phyloP scores from a whole-genome alignment of 2,113 vertebrate species.

The Pagrus major region DNA sequence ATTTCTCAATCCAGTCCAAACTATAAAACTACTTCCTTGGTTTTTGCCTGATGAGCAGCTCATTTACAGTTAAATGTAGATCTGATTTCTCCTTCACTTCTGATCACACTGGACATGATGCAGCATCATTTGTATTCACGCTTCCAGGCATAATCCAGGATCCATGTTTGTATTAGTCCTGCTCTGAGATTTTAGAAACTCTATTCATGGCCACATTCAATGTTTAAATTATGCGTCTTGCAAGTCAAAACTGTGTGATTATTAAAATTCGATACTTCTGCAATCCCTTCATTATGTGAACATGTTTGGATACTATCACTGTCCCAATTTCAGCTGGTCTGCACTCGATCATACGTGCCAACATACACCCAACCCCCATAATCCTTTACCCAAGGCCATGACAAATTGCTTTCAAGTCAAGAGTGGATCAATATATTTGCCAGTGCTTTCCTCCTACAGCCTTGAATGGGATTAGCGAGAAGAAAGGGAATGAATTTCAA shows the following conservation, averaged over 20 bases:
- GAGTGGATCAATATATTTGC: slow-evolving; percentile 72
- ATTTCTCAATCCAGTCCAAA: neutral
- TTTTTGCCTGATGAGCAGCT: neutral
- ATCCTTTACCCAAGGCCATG: slow-evolving; percentile 38
- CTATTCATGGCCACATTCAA: neutral
- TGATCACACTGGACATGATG: neutral
- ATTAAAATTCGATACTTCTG: neutral
- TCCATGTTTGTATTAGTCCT: neutral
- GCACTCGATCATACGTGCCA: slow-evolving; percentile 45
- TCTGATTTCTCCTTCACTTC: neutral
- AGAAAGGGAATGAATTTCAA: slow-evolving; percentile 43
- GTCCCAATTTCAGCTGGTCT: slow-evolving; percentile 3
- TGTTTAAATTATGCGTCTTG: neutral
- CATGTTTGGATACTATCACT: neutral
- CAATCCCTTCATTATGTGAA: neutral
- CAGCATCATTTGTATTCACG: slow-evolving; percentile 3
- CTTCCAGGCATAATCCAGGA: neutral
- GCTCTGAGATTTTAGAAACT: neutral
- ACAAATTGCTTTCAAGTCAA: slow-evolving; percentile 68
- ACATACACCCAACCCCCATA: slow-evolving; percentile 37
- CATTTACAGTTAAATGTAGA: neutral
- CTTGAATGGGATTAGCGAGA: slow-evolving; percentile 52
- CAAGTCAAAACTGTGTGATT: neutral
- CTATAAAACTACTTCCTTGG: neutral
- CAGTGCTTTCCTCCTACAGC: slow-evolving; percentile 37